Base-by-base conservation (phyloP, 2,888 invertebrate genomes). In the Lagria hirta region DNA sequence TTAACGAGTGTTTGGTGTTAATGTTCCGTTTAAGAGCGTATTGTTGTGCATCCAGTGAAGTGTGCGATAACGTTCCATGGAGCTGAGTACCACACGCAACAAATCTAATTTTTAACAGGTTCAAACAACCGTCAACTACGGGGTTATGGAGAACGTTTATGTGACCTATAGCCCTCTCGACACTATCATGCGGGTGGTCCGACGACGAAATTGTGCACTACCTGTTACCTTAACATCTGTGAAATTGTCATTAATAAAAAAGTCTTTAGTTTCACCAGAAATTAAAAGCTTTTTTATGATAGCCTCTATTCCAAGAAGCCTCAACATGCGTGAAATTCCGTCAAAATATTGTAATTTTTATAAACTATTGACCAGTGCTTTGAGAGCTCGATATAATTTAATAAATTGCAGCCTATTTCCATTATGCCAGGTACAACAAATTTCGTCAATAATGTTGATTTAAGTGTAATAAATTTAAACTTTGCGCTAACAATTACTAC, bases 171-270 rank as follows among this genome's bases (percentile, higher is more conserved):
- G 52, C 54, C 54, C 37, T n/a, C 34, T 13, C 28, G 17, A 41
- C 45, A 46, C 36, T 43, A 34, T 32, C 33, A 24, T 29, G 43
- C 49, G 55, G 55, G 55, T 56, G 55, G 55, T 56, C 55, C 44
- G 28, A n/a, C n/a, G n/a, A n/a, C 43, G 42, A 35, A 41, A 33
- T 28, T 34, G 34, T n/a, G 20, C 29, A 12, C 17, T 23, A 28
- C 43, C 28, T 18, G 36, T 51, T 49, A 54, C 49, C 50, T 49
- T 54, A 53, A 57, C 54, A 55, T 50, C 56, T 58, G 56, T 58
- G 58, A 58, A 58, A 58, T 56, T 57, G 52, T 40, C 36, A 16
- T 24, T n/a, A n/a, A n/a, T n/a, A n/a, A n/a, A n/a, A n/a, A n/a
- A n/a, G n/a, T n/a, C n/a, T n/a, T n/a, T n/a, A n/a, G n/a, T n/a